A percentile compares a stretch with the other conserved stretches of the same genome.
Evolutionary conservation across 1,140 invertebrate species (phyloP).

Genomic region (Acromyrmex charruanus): DNA sequence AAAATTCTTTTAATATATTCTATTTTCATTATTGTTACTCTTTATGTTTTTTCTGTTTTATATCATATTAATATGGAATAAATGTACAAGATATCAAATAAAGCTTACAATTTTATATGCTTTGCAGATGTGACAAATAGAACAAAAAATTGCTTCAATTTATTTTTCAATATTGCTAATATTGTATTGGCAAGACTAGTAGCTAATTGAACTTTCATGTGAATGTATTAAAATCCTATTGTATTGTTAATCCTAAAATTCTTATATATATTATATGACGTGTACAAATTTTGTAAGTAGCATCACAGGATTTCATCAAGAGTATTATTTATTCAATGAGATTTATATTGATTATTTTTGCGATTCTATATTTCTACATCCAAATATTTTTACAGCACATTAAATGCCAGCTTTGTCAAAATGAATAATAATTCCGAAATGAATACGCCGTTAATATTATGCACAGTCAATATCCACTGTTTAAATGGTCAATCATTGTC

Average conservation of each 20-base stretch:
- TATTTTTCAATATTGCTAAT: neutral
- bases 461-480: conserved; percentile 47
- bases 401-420: conserved; percentile 48
- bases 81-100: neutral
- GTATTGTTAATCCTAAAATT: neutral
- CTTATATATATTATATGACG: neutral
- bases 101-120: neutral
- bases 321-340: conserved; percentile 13
- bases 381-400: conserved; percentile 25
- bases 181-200: neutral
- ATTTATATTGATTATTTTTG: conserved; percentile 41
- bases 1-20: neutral
- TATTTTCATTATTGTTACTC: neutral
- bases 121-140: neutral
- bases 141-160: neutral
- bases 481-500: conserved; percentile 49
- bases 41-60: neutral
- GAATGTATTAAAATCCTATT: neutral
- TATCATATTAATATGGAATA: neutral
- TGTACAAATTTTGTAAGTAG: neutral
- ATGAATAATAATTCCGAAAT: conserved; percentile 39
- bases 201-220: neutral
- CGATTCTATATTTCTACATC: neutral
- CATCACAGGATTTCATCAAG: neutral
- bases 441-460: conserved; percentile 39